Conservation (phyloP, 2,888 invertebrate genomes). For the Loripinus fragilis region DNA sequence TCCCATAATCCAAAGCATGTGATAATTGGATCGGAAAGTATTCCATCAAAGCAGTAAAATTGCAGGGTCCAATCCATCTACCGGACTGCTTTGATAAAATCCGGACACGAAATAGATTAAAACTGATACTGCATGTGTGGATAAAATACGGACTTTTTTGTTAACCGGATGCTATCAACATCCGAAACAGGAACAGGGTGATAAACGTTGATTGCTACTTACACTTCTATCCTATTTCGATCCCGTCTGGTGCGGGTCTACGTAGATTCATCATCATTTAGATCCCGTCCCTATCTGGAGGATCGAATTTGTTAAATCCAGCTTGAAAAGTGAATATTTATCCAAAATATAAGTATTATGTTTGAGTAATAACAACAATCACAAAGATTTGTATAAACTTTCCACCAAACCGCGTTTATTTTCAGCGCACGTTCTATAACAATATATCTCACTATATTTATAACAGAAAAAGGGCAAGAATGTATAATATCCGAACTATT, state of each 20-base stretch:
- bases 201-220: neutral
- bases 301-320: conserved; percentile 6
- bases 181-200: too few relatives aligned
- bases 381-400: neutral
- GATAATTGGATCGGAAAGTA: too few relatives aligned
- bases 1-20: too few relatives aligned
- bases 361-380: neutral
- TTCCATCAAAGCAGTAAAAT: too few relatives aligned
- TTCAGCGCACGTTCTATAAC: conserved; percentile 5
- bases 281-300: conserved; percentile 35
- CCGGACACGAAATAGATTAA: too few relatives aligned
- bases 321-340: neutral
- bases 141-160: too few relatives aligned
- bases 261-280: conserved; percentile 41
- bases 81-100: too few relatives aligned
- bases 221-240: conserved; percentile 46
- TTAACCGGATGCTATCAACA: too few relatives aligned
- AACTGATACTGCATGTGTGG: too few relatives aligned
- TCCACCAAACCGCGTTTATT: conserved; percentile 11
- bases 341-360: neutral
- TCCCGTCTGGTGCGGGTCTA: conserved; percentile 57
- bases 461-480: neutral
- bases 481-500: neutral
- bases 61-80: too few relatives aligned
- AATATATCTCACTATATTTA: neutral